Evolutionary conservation across 2,797 vertebrate species (phyloP), one percentile per base, ranked within the genome.

Genomic region (Sebastes cheni): DNA sequence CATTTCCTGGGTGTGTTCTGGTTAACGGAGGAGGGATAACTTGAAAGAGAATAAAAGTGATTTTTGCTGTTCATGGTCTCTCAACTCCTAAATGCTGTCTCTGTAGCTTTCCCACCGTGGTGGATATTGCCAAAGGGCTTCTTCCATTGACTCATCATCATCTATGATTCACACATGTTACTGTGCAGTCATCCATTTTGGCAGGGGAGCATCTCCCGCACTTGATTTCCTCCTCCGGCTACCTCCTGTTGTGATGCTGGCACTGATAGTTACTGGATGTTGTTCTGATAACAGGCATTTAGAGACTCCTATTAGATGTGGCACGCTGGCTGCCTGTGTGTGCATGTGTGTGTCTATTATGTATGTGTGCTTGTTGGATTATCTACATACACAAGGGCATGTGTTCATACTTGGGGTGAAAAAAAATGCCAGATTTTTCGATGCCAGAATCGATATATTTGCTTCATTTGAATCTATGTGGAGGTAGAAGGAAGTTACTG

Each of bases 231-330:
- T 83, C 68, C 84, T 87, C 71, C 52, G 16, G 82, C 70, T 82
- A 36, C 70, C 82, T 85, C 83, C 88, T 85, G 80, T 67, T 83
- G 71, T 74, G 83, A 72, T 50, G 64, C 77, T 84, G 85, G 81
- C 85, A 62, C 9, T 32, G 70, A 58, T n/a, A 67, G 55, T 79
- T 59, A 65, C 59, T 82, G 74, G 84, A 88, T 83, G 75, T 65
- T 73, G 77, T 86, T 86, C 76, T 80, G 82, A 87, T 86, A 85
- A 81, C 75, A 69, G 75, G 42, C 77, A 85, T 73, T 87, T 82
- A 71, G 72, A 87, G 62, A 69, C 64, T 86, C 29, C 18, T 77
- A 82, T 85, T 84, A 73, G 64, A 78, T 80, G 78, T 75, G 72
- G 59, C 8, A 12, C 68, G 55, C 46, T 34, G 54, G 30, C 58